Conservation (phyloP, 2,888 invertebrate genomes). For the Fragum whitleyi region DNA sequence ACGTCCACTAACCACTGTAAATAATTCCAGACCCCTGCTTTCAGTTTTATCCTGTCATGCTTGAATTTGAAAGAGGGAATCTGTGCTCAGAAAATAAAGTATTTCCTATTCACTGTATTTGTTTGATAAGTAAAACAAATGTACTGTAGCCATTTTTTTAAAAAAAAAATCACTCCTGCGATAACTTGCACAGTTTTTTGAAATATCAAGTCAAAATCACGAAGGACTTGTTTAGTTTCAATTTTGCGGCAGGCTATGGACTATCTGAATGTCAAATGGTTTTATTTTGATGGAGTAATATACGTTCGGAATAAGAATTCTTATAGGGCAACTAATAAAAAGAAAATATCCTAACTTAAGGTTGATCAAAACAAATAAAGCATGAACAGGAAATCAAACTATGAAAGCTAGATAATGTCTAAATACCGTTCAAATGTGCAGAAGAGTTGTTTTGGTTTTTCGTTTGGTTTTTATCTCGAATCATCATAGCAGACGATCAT, state of each 20-base stretch:
- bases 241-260: too few species aligned
- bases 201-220: too few species aligned
- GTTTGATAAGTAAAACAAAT: neutral
- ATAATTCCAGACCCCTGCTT: slow-evolving; percentile 20
- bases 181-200: too few species aligned
- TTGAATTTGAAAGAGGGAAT: slow-evolving; percentile 13
- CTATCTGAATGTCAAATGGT: too few species aligned
- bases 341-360: too few species aligned
- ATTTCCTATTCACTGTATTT: neutral
- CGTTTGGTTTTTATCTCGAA: slow-evolving; percentile 69
- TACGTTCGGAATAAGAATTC: too few species aligned
- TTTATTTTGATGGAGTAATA: too few species aligned
- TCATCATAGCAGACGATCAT: slow-evolving; percentile 83
- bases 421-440: slow-evolving; percentile 65
- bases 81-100: neutral
- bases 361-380: slow-evolving; percentile 13
- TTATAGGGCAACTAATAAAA: too few species aligned
- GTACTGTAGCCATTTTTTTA: too few species aligned
- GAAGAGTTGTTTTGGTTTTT: slow-evolving; percentile 47
- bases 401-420: slow-evolving; percentile 46
- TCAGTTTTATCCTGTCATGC: slow-evolving; percentile 29
- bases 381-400: slow-evolving; percentile 29
- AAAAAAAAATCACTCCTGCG: too few species aligned
- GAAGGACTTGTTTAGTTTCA: too few species aligned
- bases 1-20: slow-evolving; percentile 10